Conservation (phyloP, 2,797 vertebrate species). For the Gallinago solitaria region DNA sequence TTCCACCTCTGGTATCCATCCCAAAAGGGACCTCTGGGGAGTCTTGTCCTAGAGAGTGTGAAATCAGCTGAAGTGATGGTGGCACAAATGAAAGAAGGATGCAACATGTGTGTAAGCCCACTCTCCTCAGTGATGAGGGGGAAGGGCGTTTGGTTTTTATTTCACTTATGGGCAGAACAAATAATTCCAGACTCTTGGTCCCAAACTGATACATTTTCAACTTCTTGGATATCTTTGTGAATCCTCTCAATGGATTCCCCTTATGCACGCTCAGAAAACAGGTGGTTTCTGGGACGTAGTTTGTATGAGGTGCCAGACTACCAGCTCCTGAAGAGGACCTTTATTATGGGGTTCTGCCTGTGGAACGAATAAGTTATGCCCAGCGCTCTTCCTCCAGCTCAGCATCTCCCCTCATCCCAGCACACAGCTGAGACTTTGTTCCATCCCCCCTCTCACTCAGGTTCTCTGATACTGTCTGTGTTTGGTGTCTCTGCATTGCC, state of each 20-base stretch:
- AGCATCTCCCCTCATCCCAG: neutral
- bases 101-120: fast-evolving
- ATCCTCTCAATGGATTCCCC: neutral
- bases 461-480: neutral
- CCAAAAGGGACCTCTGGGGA: neutral
- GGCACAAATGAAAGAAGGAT: neutral
- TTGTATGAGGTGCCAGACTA: neutral
- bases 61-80: neutral
- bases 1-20: neutral
- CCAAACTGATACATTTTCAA: neutral
- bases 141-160: neutral
- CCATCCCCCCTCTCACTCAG: neutral
- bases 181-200: neutral
- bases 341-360: neutral
- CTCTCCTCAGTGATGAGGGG: neutral
- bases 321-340: neutral
- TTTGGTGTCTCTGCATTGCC: fast-evolving
- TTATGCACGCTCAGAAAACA: fast-evolving
- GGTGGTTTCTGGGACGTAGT: neutral
- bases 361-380: neutral
- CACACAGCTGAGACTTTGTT: neutral
- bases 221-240: neutral
- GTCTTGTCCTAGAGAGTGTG: neutral
- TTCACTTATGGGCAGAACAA: neutral
- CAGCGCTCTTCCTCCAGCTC: neutral